A percentile compares a stretch with the other conserved stretches of the same genome.
Conservation (phyloP, 1,140 invertebrate species). For the Drosophila pallidifrons region DNA sequence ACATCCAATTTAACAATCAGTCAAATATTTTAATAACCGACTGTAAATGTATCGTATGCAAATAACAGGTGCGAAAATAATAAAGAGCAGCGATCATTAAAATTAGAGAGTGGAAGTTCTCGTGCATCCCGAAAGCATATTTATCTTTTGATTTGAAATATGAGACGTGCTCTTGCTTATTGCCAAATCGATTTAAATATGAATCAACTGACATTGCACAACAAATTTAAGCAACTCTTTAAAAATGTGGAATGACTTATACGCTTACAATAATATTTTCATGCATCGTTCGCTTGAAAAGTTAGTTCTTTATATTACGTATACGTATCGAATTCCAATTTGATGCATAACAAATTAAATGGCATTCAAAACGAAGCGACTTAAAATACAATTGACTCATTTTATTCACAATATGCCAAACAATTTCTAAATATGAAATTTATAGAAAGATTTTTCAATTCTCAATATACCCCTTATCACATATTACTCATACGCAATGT, state of each 20-base stretch:
- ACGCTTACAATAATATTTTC: background rate
- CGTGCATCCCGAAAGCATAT: background rate
- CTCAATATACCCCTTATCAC: background rate
- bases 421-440: too few species aligned
- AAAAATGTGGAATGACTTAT: background rate
- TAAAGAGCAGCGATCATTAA: constrained; percentile 18
- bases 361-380: too few species aligned
- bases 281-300: too few species aligned
- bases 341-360: too few species aligned
- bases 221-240: background rate
- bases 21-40: constrained; percentile 14
- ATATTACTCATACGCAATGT: constrained; percentile 4
- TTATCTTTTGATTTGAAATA: background rate
- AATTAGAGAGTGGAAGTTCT: background rate
- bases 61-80: constrained; percentile 23
- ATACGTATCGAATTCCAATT: too few species aligned
- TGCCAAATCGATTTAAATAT: constrained; percentile 13
- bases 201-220: background rate
- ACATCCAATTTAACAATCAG: background rate
- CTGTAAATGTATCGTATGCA: constrained; percentile 11
- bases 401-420: too few species aligned
- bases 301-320: too few species aligned
- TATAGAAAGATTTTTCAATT: background rate
- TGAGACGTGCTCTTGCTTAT: constrained; percentile 7
- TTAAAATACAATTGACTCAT: too few species aligned